These are phyloP conservation scores for Lonchura striata DNA, from an alignment of 2,113 vertebrate genomes.

Conservation along the genomic window DNA sequence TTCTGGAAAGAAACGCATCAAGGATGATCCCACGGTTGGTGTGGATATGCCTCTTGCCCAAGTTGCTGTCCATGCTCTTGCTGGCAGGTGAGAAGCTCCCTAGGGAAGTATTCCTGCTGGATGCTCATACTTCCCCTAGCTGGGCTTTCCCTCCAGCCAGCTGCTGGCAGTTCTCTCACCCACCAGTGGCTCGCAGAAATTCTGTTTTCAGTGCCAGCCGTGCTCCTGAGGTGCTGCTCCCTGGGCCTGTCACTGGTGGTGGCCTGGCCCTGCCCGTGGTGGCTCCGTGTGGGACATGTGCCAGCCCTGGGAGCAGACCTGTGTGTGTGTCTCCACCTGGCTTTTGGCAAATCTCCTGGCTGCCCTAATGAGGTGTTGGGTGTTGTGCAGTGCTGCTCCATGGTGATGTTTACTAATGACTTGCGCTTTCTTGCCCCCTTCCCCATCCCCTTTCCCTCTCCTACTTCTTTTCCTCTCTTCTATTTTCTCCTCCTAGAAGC, in stretches of 20 bases:
- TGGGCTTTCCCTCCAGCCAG: neutral
- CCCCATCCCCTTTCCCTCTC: slow-evolving; percentile 60
- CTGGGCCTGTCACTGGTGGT: neutral
- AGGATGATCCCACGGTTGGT: accelerated
- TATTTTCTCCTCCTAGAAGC: slow-evolving; percentile 81
- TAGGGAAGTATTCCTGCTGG: accelerated
- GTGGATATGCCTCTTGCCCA: neutral
- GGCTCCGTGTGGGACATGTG: neutral
- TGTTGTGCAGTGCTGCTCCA: slow-evolving; percentile 54
- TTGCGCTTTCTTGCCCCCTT: slow-evolving; percentile 75
- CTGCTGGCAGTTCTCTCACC: accelerated
- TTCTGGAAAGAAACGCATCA: neutral
- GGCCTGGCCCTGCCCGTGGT: neutral
- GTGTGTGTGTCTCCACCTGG: neutral
- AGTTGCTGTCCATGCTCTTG: neutral
- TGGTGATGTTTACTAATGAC: slow-evolving; percentile 77
- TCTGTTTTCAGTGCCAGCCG: neutral
- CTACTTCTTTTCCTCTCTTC: slow-evolving; percentile 43
- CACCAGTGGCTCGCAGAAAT: accelerated
- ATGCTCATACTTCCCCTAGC: neutral
- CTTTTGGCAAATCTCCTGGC: slow-evolving; percentile 40
- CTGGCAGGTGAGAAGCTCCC: neutral
- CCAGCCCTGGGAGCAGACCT: neutral
- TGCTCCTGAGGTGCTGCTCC: neutral
- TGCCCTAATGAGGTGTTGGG: neutral